Evolutionary conservation across 2,113 vertebrate genomes (phyloP).

Genomic region (Dinomys branickii): DNA sequence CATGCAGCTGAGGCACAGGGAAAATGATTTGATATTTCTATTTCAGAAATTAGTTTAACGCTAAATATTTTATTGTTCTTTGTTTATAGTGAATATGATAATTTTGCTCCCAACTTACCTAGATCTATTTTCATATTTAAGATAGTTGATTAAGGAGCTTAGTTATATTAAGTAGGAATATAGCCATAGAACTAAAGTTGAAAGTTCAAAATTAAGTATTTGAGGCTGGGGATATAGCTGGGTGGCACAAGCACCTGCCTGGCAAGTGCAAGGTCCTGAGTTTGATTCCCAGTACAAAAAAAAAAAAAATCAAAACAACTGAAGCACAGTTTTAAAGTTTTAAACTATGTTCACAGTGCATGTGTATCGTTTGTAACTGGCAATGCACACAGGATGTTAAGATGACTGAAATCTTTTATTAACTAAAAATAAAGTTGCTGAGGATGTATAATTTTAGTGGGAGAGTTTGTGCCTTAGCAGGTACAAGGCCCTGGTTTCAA

Average conservation of each 20-base stretch:
- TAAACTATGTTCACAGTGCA: not conserved
- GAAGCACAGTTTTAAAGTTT: not conserved
- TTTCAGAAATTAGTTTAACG: not conserved
- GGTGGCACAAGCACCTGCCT: no score
- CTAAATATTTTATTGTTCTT: not conserved
- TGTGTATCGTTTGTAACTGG: not conserved
- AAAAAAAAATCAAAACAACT: not conserved
- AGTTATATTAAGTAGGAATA: not conserved
- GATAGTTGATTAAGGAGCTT: not conserved
- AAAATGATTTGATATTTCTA: accelerated
- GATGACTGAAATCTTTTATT: not conserved
- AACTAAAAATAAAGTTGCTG: not conserved
- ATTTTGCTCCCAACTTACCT: not conserved
- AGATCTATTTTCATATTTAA: not conserved
- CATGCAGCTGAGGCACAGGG: not conserved
- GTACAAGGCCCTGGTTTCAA: not conserved
- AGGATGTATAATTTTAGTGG: no score
- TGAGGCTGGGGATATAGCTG: no score
- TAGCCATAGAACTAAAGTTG: not conserved
- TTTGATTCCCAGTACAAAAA: no score
- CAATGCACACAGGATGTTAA: not conserved
- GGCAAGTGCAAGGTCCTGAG: no score
- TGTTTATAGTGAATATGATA: not conserved
- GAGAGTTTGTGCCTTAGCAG: not conserved
- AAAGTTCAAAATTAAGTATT: not conserved